Evolutionary conservation across 2,797 vertebrate species (phyloP), one percentile per base, ranked within the genome.

Genomic region (Chaetophractus vellerosus): DNA sequence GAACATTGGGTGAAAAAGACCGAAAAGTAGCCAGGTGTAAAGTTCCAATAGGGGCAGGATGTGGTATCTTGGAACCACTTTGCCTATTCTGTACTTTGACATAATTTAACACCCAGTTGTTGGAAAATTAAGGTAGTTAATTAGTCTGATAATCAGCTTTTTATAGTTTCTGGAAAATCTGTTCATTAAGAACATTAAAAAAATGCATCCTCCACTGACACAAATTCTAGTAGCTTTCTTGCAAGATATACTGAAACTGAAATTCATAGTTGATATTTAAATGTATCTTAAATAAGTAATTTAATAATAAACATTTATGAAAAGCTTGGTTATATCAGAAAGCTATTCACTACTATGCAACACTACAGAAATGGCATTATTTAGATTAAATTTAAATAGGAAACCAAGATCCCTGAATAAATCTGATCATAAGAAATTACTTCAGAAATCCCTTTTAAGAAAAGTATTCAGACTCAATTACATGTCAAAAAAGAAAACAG

Each of bases 301-400:
- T 36, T 87, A 75, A 18, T 75, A 90, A 63, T 87, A 91, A 66
- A 33, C 26, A 79, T 31, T 88, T 63, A 57, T 76, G 68, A 96
- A 55, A 66, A 86, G 36, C 48, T 71, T 75, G 24, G 16, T 24
- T 87, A 24, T 28, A 50, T 74, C 79, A 61, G 18, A 81, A 48
- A 79, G 33, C 23, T 82, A 93, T 14, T 82, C 76, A 87, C 18
- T 38, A 82, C 6, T 66, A n/a, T 36, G 26, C 11, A 68, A 50
- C 21, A 66, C 1, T 50, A 81, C 9, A 80, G 19, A 50, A 79
- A 86, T 57, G 5, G 84, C 3, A 91, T 91, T 69, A 90, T 75
- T 79, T 76, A 9, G 66, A 79, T 45, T 88, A 50, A 45, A 57
- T 50, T 82, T 64, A 90, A n/a, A 45, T 36, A 75, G 66, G 26